These are phyloP conservation scores for Dermatemys mawii DNA, from an alignment of 2,113 vertebrate species.

Conservation along the genomic window DNA sequence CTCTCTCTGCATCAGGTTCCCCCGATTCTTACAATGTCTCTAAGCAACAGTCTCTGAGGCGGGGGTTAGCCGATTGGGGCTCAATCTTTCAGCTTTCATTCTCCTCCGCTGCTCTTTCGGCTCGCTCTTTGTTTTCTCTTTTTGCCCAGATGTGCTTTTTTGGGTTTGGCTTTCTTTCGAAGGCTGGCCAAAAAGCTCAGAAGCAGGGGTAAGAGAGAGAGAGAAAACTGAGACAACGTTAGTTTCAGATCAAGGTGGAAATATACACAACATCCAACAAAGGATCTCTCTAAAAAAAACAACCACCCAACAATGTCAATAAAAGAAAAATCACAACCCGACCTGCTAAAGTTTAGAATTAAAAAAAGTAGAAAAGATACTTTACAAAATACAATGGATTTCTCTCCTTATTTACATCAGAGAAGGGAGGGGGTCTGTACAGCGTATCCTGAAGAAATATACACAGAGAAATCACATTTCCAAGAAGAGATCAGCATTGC, in stretches of 20 bases:
- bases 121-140: not conserved
- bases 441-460: not conserved
- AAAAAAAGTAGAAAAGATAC: constrained; percentile 74
- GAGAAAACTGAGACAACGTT: constrained; percentile 80
- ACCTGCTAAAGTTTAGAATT: not conserved
- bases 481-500: not conserved
- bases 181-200: constrained; percentile 19
- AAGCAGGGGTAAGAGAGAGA: constrained; percentile 71
- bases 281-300: not conserved
- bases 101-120: not conserved
- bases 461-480: not conserved
- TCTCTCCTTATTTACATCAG: constrained; percentile 21
- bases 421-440: not conserved
- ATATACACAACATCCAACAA: not conserved
- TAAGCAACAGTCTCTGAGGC: constrained; percentile 67
- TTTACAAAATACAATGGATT: constrained; percentile 44
- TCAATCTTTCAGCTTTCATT: not conserved
- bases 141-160: not conserved
- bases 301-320: not conserved
- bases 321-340: not conserved
- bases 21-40: not conserved
- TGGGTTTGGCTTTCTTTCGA: not conserved
- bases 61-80: not conserved
- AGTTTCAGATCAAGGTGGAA: constrained; percentile 56
- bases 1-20: not conserved